phyloP scores from a whole-genome alignment of 2,113 vertebrate genomes.

The Thunnus thynnus region DNA sequence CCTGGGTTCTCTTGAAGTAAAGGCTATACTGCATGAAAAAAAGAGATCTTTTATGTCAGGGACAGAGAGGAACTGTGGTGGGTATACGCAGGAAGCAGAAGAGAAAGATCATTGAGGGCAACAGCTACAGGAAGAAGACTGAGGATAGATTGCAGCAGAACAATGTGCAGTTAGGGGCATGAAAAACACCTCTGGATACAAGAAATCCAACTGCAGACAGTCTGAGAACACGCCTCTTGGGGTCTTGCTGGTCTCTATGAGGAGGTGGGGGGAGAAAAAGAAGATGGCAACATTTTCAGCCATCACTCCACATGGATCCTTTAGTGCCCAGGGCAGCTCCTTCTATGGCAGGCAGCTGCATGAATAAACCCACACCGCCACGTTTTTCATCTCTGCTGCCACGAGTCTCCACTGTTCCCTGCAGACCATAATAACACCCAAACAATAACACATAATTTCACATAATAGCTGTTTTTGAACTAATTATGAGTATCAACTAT shows the following conservation, averaged over 20 bases:
- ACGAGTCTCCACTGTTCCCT: neutral
- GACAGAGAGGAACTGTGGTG: conserved; percentile 28
- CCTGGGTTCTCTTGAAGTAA: conserved; percentile 27
- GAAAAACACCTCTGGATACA: conserved; percentile 60
- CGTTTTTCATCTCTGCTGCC: conserved; percentile 34
- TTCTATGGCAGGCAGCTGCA: conserved; percentile 26
- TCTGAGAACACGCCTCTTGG: conserved; percentile 50
- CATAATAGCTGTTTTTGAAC: conserved; percentile 3
- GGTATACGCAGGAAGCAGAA: neutral
- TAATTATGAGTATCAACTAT: neutral
- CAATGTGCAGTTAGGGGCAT: conserved; percentile 43
- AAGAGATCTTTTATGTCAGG: conserved; percentile 39
- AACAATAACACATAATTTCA: neutral
- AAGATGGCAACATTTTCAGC: conserved; percentile 62
- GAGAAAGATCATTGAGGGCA: conserved; percentile 17
- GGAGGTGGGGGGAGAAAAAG: conserved; percentile 35
- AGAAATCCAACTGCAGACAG: conserved; percentile 51
- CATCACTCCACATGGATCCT: conserved; percentile 51
- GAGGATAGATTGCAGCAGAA: conserved; percentile 32
- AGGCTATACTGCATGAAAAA: conserved; percentile 38
- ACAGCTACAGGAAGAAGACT: conserved; percentile 17
- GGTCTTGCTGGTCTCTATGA: conserved; percentile 29
- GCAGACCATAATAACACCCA: neutral
- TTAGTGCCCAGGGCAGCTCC: conserved; percentile 35
- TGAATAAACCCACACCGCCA: conserved; percentile 13